Evolutionary conservation across 1,140 invertebrate species (phyloP).

Genomic region (Pseudomyrmex pallidus): DNA sequence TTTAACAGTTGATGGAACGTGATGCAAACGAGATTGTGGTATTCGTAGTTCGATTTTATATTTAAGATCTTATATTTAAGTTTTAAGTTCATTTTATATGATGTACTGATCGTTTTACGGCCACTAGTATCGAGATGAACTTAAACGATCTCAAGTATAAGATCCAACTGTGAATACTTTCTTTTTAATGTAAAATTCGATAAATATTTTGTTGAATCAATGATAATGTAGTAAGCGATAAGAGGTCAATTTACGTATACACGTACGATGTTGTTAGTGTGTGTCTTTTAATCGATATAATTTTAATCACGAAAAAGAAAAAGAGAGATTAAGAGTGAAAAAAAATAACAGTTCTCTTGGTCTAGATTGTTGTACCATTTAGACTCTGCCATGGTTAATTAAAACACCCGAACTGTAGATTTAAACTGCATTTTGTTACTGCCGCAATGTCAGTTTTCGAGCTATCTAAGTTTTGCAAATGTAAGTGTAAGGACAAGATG

Average conservation of each 20-base stretch:
- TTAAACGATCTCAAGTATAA: too few relatives aligned
- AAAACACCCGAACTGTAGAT: slow-evolving; percentile 11
- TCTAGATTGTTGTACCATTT: slow-evolving; percentile 7
- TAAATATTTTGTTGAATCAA: slow-evolving; percentile 6
- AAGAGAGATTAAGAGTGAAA: too few relatives aligned
- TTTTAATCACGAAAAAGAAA: background rate
- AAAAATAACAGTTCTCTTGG: slow-evolving; percentile 8
- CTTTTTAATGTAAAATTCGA: background rate
- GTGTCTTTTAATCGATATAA: slow-evolving; percentile 42
- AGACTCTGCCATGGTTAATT: background rate
- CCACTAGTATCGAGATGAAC: too few relatives aligned
- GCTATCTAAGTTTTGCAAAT: slow-evolving; percentile 31
- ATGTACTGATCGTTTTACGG: too few relatives aligned
- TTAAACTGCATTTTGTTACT: slow-evolving; percentile 42
- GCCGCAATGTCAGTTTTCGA: slow-evolving; percentile 20
- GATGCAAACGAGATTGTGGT: background rate
- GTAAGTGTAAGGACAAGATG: slow-evolving; percentile 69
- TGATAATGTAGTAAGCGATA: slow-evolving; percentile 16
- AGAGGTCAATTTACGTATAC: slow-evolving; percentile 9
- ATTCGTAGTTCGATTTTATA: too few relatives aligned
- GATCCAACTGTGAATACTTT: too few relatives aligned
- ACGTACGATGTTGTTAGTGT: slow-evolving; percentile 40
- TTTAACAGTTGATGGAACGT: slow-evolving; percentile 3
- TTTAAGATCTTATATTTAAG: too few relatives aligned
- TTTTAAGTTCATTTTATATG: too few relatives aligned